A percentile compares a stretch with the other conserved stretches of the same genome.
These are phyloP conservation scores for Drosophila macrospina DNA, from an alignment of 2,888 invertebrate species.

Conservation along the genomic window DNA sequence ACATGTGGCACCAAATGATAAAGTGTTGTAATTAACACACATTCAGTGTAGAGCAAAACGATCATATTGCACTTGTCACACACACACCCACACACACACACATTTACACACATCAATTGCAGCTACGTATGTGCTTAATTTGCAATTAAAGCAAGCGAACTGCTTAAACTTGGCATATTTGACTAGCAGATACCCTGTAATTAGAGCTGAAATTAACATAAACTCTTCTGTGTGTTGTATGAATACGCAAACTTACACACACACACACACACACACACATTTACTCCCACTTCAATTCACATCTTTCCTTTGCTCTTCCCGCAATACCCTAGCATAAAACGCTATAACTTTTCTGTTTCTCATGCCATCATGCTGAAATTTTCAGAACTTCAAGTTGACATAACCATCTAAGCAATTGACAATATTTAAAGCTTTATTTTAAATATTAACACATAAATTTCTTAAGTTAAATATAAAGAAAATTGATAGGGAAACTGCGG, in stretches of 20 bases:
- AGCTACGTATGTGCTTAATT: conserved; percentile 10
- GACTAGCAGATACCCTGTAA: conserved; percentile 25
- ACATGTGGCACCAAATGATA: conserved; percentile 52
- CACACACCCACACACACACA: conserved; percentile 17
- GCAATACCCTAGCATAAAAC: no score
- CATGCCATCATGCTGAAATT: neutral
- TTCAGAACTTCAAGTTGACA: neutral
- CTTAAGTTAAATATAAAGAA: neutral
- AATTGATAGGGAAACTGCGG: neutral
- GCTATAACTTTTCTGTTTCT: neutral
- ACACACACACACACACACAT: neutral
- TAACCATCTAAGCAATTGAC: no score
- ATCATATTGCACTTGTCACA: conserved; percentile 25
- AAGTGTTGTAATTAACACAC: conserved; percentile 75
- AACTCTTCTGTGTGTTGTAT: neutral
- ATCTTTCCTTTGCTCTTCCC: no score
- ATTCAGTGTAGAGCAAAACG: conserved; percentile 54
- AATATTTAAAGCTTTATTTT: no score
- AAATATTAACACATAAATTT: no score
- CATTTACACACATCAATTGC: neutral
- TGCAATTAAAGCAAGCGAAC: conserved; percentile 26
- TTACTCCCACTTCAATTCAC: no score
- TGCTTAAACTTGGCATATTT: neutral
- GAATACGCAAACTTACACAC: neutral
- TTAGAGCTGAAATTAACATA: no score